Conservation (phyloP, 92 coral and sea anemone genomes). For the Umimayanthus kanabou region DNA sequence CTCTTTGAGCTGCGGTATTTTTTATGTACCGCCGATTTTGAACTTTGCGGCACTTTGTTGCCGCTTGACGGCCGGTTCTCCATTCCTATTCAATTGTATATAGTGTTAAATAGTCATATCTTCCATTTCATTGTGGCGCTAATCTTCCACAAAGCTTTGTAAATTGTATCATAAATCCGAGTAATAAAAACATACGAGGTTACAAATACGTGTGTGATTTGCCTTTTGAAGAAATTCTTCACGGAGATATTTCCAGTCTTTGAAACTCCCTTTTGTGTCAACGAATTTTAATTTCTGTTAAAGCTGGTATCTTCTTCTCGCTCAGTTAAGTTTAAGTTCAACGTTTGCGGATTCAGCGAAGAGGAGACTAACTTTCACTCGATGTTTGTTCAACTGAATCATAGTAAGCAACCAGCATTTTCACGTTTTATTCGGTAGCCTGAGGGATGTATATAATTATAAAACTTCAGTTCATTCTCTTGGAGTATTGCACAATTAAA, state of each 20-base stretch:
- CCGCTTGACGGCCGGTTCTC: neutral
- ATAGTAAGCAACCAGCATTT: neutral
- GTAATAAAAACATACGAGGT: conserved; percentile 24
- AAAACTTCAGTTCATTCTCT: neutral
- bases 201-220: conserved; percentile 3
- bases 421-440: neutral
- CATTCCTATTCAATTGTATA: conserved; percentile 19
- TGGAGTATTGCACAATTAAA: neutral
- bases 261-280: neutral
- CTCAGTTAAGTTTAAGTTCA: neutral
- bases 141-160: conserved; percentile 38
- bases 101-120: conserved; percentile 29
- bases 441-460: neutral
- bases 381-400: conserved; percentile 3
- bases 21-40: conserved; percentile 1
- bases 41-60: conserved; percentile 1
- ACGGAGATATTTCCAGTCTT: neutral
- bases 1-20: neutral
- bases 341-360: neutral
- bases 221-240: neutral
- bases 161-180: conserved; percentile 41
- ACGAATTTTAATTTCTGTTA: neutral
- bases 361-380: conserved; percentile 1
- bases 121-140: conserved; percentile 34
- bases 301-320: neutral